Evolutionary conservation across 2,888 invertebrate species (phyloP), one percentile per base, ranked within the genome.

Genomic region (Lycophotia porphyrea): DNA sequence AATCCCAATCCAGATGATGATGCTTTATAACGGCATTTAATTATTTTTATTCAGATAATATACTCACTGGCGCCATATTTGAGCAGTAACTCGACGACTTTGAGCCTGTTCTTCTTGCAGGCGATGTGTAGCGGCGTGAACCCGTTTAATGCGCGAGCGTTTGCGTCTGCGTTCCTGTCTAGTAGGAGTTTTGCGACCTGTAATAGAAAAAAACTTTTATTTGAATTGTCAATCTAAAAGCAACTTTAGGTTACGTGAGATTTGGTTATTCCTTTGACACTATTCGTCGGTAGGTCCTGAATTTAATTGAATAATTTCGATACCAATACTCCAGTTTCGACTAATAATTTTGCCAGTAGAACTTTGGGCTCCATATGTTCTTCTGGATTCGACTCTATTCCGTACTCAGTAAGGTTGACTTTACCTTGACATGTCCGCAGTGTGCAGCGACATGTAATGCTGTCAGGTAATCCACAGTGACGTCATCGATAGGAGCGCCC

Each of bases 71-170:
- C 99, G 77, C 99, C 99, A 95, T 99, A 99, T 94, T 99, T 99
- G 81, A 99, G 97, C 73, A 99, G 97, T 81, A 99, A 95, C 93
- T 99, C 99, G 13, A 99, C 99, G 67, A 99, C 98, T 95, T 99
- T 99, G 89, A 99, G 98, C 73, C 99, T 97, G 94, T 99, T 99
- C 96, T 99, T 99, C 96, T 99, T 99, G 96, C 99, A 99, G 7
- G 99, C 99, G 90, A 99, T 99, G 94, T 99, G 99, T 73, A 99
- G 97, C 0, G 99, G 99, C 0, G 99, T 99, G 95, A 99, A 99
- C 0, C 99, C 99, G 93, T 99, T 99, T 49, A 99, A 97, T 7
- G 99, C 99, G 52, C 99, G 97, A 0, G 99, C 98, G 94, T 99
- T 99, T 0, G 99, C 98, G 95, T 99, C 99, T n/a, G 99, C 99